Evolutionary conservation across 2,797 vertebrate genomes (phyloP), one percentile per base, ranked within the genome.

Genomic region (Molossus alvarezi): DNA sequence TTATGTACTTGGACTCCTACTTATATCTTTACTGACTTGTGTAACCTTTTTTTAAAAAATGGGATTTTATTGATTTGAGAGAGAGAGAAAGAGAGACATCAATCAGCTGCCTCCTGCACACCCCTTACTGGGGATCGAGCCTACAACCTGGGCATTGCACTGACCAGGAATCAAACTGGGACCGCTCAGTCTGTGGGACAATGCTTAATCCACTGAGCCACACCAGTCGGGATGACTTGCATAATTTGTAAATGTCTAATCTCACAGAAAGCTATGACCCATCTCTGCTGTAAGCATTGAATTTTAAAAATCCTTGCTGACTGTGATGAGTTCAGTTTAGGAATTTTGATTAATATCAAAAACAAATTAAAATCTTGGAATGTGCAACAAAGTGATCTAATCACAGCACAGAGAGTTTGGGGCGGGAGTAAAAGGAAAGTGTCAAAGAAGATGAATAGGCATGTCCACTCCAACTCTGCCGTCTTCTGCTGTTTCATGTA

Each of bases 291-390:
- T 83, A 73, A 93, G 6, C 23, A 21, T 48, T 72, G 65, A 51
- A 72, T 60, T 90, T 92, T 17, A 83, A 83, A 51, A 37, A 67
- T 41, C 15, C n/a, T 86, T 90, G 45, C 37, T 89, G 51, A 60
- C 23, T 60, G 60, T 17, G 12, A 7, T 51, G 82, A 71, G 9
- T 94, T 95, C 10, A 55, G 29, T 71, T 53, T 57, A 93, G 57
- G 60, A 88, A 92, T 96, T 86, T 82, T 73, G 55, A 94, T 87
- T 76, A 87, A 91, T 10, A 84, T 4, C 48, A 90, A 69, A 93
- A 93, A 17, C 23, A 82, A 72, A n/a, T 60, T 82, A 3, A 85
- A 76, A 65, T 88, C 76, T 92, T 71, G 81, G 17, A 87, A 41
- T 62, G 58, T 1, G 53, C 23, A 65, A 83, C 17, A 75, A 33